Conservation (phyloP, 2,113 vertebrate species). For the Ia io region DNA sequence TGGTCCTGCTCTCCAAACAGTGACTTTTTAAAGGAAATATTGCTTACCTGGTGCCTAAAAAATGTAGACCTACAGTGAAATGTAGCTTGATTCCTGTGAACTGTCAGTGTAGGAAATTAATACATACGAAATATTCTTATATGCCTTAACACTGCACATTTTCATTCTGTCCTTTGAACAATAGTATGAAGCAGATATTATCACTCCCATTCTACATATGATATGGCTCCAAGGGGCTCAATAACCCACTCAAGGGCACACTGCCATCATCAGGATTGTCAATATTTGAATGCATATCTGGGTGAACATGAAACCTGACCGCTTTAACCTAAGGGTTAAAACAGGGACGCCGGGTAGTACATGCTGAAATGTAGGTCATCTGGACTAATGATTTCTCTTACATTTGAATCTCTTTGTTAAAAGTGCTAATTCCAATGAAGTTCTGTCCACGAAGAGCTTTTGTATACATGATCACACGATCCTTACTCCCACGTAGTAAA, state of each 20-base stretch:
- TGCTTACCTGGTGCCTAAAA: not conserved
- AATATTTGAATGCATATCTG: not conserved
- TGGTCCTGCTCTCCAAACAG: not conserved
- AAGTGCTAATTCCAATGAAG: not conserved
- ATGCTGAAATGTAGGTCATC: not conserved
- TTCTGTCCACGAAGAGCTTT: not conserved
- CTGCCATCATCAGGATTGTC: not conserved
- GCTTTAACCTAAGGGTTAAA: not conserved
- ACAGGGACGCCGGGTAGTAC: not conserved
- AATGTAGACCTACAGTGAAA: not conserved
- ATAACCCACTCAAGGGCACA: not conserved
- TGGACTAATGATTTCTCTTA: not conserved
- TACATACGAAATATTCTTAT: not conserved
- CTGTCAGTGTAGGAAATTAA: not conserved
- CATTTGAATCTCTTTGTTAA: not conserved
- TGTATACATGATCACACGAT: not conserved
- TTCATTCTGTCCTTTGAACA: not conserved
- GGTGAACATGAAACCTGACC: not conserved
- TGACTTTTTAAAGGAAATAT: not conserved
- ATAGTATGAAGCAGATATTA: not conserved
- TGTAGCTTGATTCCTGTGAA: not conserved
- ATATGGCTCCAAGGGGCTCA: not conserved
- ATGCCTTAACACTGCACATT: too few relatives aligned
- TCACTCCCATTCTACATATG: not conserved
- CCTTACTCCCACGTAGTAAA: not conserved